Base-by-base conservation (phyloP, 2,113 vertebrate species). In the Illadopsis cleaveri region DNA sequence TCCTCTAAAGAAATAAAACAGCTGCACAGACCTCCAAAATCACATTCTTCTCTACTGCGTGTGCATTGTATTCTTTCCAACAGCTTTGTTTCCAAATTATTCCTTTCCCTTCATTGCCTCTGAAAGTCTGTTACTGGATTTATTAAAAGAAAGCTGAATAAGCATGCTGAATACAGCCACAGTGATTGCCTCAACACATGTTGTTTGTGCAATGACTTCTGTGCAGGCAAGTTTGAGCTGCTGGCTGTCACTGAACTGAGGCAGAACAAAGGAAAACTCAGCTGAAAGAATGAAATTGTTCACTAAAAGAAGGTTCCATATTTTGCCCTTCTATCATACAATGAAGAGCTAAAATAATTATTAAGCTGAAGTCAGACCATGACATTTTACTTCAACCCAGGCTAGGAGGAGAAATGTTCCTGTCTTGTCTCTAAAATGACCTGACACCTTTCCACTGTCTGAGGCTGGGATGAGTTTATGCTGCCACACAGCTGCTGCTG, bases 71-170 rank as follows among this genome's bases (percentile, higher is more conserved):
- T 82, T 92, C n/a, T 78, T 87, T 91, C 85, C 61, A 62, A 90
- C 89, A 91, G 57, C 81, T 97, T 94, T 90, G 89, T 92, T 94
- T 90, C 82, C 72, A 79, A 93, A 94, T 93, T 96, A 84, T 93
- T 94, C 48, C 76, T 82, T 90, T 85, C 86, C 75, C 89, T 89
- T 86, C 89, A 45, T 71, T 96, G 85, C 80, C 33, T 94, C 89
- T 65, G 73, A 81, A 97, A 93, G 80, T 82, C 87, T 93, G 45
- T 93, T 93, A 87, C 82, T 88, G 57, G 82, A 73, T 94, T 93
- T 97, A 96, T 95, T 94, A 94, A 96, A 97, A 96, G 89, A 95
- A 93, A 96, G 86, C 60, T 3, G 20, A 94, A 94, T 78, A 83
- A 93, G 60, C 89, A 60, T 5, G 45, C 69, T 83, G 92, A 81